Percentiles rank a stretch among this genome's conserved stretches.
Conservation (phyloP, 2,113 vertebrate species). For the Ivindomyrus marchei region DNA sequence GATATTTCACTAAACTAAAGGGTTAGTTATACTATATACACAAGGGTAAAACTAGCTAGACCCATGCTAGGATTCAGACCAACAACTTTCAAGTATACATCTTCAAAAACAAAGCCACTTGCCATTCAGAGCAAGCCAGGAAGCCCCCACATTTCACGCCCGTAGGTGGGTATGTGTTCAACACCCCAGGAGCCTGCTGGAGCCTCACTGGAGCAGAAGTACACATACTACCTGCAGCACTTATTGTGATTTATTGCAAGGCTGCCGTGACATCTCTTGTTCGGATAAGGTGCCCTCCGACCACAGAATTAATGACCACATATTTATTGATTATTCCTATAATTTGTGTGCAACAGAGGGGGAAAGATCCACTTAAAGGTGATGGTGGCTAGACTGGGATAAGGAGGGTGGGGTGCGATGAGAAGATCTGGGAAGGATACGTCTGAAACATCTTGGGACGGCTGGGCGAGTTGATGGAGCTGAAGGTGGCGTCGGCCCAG, state of each 20-base stretch:
- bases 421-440: constrained; percentile 17
- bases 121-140: constrained; percentile 45
- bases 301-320: constrained; percentile 36
- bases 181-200: background rate
- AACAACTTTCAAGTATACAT: constrained; percentile 29
- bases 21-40: background rate
- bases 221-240: constrained; percentile 2
- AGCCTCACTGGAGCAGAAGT: background rate
- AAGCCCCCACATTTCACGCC: constrained; percentile 34
- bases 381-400: constrained; percentile 38
- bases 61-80: background rate
- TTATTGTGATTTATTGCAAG: constrained; percentile 29
- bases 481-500: constrained; percentile 60
- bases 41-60: background rate
- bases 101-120: constrained; percentile 40
- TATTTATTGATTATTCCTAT: constrained; percentile 52
- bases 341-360: constrained; percentile 54
- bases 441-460: constrained; percentile 45
- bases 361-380: constrained; percentile 45
- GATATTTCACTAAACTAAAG: background rate
- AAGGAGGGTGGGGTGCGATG: constrained; percentile 40
- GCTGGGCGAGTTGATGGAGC: constrained; percentile 61
- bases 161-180: background rate
- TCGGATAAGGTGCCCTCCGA: constrained; percentile 26
- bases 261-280: constrained; percentile 20